Conservation (phyloP, 1,140 invertebrate genomes). For the Eulimnadia texana region DNA sequence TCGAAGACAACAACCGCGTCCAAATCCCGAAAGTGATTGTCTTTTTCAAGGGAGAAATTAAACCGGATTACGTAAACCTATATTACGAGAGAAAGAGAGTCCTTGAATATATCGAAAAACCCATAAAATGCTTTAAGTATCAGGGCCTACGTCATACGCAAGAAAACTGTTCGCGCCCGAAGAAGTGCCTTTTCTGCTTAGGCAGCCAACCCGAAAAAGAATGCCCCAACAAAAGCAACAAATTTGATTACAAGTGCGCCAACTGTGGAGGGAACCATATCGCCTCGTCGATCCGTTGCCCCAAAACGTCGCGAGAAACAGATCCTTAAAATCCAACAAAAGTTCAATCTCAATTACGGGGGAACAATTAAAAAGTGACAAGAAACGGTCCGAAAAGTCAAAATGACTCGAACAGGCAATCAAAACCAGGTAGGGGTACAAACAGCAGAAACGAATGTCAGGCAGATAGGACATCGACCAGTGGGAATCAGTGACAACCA, state of each 20-base stretch:
- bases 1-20: no score
- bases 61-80: no score
- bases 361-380: no score
- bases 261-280: background rate
- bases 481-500: no score
- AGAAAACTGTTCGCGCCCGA: background rate
- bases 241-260: background rate
- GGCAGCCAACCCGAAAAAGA: background rate
- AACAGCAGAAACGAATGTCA: background rate
- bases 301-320: background rate
- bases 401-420: background rate
- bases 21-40: no score
- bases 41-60: no score
- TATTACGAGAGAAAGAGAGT: background rate
- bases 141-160: background rate
- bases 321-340: background rate
- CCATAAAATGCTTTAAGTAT: background rate
- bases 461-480: no score
- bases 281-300: background rate
- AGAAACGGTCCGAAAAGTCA: no score
- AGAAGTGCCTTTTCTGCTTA: background rate
- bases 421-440: background rate
- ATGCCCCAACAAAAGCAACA: background rate
- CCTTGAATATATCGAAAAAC: background rate
- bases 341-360: background rate